Percentiles rank a stretch among this genome's conserved stretches.
These are phyloP conservation scores for Neogobius melanostomus DNA, from an alignment of 2,113 vertebrate species.

Conservation along the genomic window DNA sequence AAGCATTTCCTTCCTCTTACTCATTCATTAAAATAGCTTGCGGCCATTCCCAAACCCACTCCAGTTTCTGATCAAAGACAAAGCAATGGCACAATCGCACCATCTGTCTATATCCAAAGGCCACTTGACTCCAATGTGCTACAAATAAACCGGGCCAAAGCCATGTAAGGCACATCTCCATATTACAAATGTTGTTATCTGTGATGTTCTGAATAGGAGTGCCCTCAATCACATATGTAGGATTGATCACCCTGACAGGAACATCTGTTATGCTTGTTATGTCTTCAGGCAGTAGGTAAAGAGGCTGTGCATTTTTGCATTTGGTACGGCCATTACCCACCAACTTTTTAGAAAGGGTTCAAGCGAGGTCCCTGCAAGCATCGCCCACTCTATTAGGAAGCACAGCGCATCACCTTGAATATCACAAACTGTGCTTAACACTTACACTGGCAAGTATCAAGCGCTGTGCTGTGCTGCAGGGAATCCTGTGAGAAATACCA, in stretches of 20 bases:
- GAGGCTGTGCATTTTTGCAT: conserved; percentile 33
- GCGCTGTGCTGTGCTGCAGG: conserved; percentile 21
- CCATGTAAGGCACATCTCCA: conserved; percentile 8
- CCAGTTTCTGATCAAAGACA: conserved; percentile 63
- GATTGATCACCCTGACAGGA: conserved; percentile 31
- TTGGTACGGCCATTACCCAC: conserved; percentile 21
- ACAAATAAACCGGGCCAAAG: conserved; percentile 33
- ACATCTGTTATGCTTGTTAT: conserved; percentile 49
- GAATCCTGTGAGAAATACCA: background rate
- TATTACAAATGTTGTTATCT: background rate
- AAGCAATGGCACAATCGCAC: conserved; percentile 61
- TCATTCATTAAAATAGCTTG: conserved; percentile 76
- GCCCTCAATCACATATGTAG: conserved; percentile 22
- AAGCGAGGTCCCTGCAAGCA: conserved; percentile 14
- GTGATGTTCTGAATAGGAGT: conserved; percentile 17
- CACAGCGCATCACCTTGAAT: conserved; percentile 24
- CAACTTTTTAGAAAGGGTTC: conserved; percentile 39
- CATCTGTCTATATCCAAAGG: conserved; percentile 69
- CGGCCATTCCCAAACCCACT: conserved; percentile 53
- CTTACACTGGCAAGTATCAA: conserved; percentile 27
- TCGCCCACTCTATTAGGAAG: conserved; percentile 31
- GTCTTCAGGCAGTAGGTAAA: conserved; percentile 18
- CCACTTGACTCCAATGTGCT: conserved; percentile 51
- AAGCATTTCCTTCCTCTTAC: conserved; percentile 81
- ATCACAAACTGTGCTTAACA: conserved; percentile 33